phyloP scores from a whole-genome alignment of 2,888 invertebrate species.

The Apamea crenata region DNA sequence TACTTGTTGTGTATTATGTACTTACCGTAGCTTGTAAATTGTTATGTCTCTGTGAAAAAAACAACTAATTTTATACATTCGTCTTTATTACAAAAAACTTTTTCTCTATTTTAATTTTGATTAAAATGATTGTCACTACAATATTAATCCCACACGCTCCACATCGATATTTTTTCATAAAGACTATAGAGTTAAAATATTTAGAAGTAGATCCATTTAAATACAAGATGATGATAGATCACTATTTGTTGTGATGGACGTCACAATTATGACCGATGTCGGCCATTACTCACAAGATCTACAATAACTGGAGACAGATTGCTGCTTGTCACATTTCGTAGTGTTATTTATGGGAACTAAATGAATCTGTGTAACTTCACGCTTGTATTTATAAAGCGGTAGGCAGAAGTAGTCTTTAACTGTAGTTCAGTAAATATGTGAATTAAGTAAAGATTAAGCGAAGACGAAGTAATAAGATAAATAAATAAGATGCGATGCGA shows the following conservation, averaged over 20 bases:
- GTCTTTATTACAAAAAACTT: too few species aligned
- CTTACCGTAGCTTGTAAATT: too few species aligned
- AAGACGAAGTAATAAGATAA: too few species aligned
- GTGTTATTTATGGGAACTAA: slow-evolving; percentile 33
- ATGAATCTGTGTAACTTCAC: slow-evolving; percentile 14
- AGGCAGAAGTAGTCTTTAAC: not conserved
- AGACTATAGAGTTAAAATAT: not conserved
- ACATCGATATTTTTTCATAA: not conserved
- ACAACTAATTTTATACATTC: too few species aligned
- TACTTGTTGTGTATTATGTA: too few species aligned
- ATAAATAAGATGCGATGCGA: too few species aligned
- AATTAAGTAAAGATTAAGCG: not conserved
- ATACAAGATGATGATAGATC: slow-evolving; percentile 26
- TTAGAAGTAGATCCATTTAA: slow-evolving; percentile 20
- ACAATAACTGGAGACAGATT: slow-evolving; percentile 44
- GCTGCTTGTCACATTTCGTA: slow-evolving; percentile 39
- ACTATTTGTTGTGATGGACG: slow-evolving; percentile 8
- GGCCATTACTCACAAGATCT: slow-evolving; percentile 24
- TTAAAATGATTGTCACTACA: too few species aligned
- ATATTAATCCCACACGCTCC: too few species aligned
- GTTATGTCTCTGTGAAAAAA: too few species aligned
- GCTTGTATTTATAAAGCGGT: not conserved
- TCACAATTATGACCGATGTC: slow-evolving; percentile 15
- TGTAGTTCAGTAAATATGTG: not conserved
- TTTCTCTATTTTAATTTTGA: too few species aligned